Conservation (phyloP, 2,888 invertebrate species). For the Leptinotarsa juncta region DNA sequence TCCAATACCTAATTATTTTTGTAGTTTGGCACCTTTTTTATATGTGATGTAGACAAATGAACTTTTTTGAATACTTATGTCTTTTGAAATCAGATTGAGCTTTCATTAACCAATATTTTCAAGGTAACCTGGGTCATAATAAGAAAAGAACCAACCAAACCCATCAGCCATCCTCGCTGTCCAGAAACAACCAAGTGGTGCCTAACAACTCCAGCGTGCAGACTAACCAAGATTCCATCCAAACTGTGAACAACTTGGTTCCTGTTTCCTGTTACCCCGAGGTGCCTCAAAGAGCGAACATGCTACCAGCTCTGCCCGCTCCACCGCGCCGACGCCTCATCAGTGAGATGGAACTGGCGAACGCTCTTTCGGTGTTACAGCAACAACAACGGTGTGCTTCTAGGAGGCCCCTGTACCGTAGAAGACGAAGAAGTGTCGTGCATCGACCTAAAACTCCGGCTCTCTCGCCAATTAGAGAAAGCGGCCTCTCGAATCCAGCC, state of each 20-base stretch:
- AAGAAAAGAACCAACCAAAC: conserved; percentile 47
- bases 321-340: conserved; percentile 65
- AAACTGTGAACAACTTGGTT: conserved; percentile 70
- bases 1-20: too few relatives aligned
- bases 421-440: conserved; percentile 58
- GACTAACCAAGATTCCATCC: conserved; percentile 64
- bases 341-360: conserved; percentile 66
- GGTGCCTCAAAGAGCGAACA: conserved; percentile 50
- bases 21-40: too few relatives aligned
- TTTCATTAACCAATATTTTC: conserved; percentile 4
- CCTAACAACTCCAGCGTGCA: conserved; percentile 54
- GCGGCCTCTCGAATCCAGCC: conserved; percentile 77
- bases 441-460: conserved; percentile 68
- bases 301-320: conserved; percentile 60
- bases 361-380: conserved; percentile 61
- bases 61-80: too few relatives aligned
- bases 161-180: conserved; percentile 48
- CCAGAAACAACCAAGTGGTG: conserved; percentile 63
- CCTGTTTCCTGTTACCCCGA: conserved; percentile 66
- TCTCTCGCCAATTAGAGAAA: conserved; percentile 78
- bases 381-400: conserved; percentile 56
- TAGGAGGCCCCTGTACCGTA: conserved; percentile 46
- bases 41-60: too few relatives aligned
- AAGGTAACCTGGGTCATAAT: conserved; percentile 58
- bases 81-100: too few relatives aligned